Evolutionary conservation across 2,797 vertebrate species (phyloP), one percentile per base, ranked within the genome.

Genomic region (Chiroxiphia lanceolata): DNA sequence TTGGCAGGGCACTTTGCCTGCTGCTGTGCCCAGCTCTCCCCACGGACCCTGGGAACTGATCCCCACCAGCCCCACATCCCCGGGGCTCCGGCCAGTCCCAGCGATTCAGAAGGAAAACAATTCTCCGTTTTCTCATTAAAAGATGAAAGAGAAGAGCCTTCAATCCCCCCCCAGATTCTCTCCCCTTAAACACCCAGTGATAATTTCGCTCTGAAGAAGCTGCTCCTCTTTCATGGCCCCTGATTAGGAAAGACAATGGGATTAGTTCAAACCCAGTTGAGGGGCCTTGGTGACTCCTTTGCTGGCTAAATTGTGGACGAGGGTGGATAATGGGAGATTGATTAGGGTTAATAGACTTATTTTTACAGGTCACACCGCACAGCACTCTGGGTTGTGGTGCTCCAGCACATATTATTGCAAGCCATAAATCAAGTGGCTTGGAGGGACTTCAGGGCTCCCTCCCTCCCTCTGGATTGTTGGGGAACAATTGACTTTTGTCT

Each of bases 321-420:
- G 97, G 97, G 90, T 84, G 97, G 91, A 97, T 98, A 98, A 98
- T 98, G 97, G 97, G 98, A 98, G 98, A 98, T 98, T 98, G 98
- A 99, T 98, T 98, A 97, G 98, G 97, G 95, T 98, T 98, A 98
- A 99, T 98, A 97, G 98, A 98, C 97, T 98, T 97, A 98, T 98
- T 98, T 98, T 98, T 98, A 91, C 97, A 98, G 97, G 98, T 98
- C 98, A 98, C 64, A 61, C 97, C 94, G 96, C 97, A 97, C 94
- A 96, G 97, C 94, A 94, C 97, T 96, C 95, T 97, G 96, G 97
- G 96, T 96, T 97, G 97, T 51, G 70, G 96, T 59, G 80, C 95
- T 96, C 93, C 94, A 94, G 96, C 97, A 93, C 90, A 65, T 87
- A 96, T 97, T 98, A 98, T 98, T 96, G 94, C 95, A 71, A 97